Conservation (phyloP, 1,140 invertebrate genomes). For the Pemphigus obesinymphae region DNA sequence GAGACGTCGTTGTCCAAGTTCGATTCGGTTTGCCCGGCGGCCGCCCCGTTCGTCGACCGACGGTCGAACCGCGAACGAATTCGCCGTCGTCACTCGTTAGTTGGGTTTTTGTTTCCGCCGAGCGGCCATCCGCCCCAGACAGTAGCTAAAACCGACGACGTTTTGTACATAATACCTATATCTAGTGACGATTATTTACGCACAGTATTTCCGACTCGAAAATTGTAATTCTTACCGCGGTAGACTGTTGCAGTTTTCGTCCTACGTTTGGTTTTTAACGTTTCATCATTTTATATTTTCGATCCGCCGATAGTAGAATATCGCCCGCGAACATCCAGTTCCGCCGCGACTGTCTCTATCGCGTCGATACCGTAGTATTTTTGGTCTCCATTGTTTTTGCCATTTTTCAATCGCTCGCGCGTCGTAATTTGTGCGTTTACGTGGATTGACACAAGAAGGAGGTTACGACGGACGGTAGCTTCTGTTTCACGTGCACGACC, state of each 20-base stretch:
- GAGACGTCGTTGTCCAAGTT: background rate
- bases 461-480: background rate
- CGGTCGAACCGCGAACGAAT: no score
- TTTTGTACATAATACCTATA: no score
- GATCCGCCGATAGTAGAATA: no score
- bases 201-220: background rate
- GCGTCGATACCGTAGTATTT: no score
- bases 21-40: background rate
- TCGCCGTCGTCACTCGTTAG: background rate
- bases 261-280: no score
- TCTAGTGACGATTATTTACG: background rate
- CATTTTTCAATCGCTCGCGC: no score
- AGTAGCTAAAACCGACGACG: no score
- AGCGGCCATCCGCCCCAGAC: background rate
- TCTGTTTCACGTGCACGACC: background rate
- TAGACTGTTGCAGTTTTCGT: background rate
- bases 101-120: background rate
- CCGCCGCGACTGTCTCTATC: no score
- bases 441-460: no score
- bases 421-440: background rate
- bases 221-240: background rate
- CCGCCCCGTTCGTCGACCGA: background rate
- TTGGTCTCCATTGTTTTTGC: no score
- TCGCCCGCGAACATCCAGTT: no score
- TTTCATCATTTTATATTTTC: no score